These are phyloP conservation scores for Dromiciops gliroides DNA, from an alignment of 2,113 vertebrate species.

Conservation along the genomic window DNA sequence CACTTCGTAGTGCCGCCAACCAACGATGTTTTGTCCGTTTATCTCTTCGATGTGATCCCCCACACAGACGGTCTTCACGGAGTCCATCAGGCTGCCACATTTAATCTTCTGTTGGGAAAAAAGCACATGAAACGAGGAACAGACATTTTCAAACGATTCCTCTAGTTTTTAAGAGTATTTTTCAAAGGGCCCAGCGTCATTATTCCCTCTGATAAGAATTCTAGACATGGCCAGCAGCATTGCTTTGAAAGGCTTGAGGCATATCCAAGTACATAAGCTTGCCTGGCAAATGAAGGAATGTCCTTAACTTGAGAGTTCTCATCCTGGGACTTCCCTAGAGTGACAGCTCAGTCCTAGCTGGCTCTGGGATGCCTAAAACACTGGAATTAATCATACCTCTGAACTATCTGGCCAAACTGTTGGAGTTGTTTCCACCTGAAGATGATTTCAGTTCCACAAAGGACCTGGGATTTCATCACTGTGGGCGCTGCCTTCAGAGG, in stretches of 20 bases:
- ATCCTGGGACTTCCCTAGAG: too few species aligned
- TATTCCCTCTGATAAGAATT: background rate
- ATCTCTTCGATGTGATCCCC: constrained; percentile 96
- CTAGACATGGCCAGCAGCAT: too few species aligned
- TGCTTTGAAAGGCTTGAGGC: too few species aligned
- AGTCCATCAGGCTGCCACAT: constrained; percentile 91
- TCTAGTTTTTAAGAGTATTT: background rate
- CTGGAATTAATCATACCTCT: background rate
- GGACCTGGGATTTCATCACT: background rate
- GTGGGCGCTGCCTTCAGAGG: background rate
- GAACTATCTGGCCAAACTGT: background rate
- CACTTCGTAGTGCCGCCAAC: constrained; percentile 93
- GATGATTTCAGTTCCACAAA: background rate
- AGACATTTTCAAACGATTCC: background rate
- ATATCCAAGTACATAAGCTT: background rate
- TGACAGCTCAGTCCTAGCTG: too few species aligned
- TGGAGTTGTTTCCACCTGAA: too few species aligned
- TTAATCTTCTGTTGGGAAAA: constrained; percentile 89
- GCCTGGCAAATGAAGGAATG: background rate
- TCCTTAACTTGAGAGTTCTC: background rate
- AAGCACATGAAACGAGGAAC: constrained; percentile 22
- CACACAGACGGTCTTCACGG: constrained; percentile 89
- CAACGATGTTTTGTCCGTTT: constrained; percentile 90
- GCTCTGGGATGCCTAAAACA: background rate
- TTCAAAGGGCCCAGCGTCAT: background rate